A percentile compares a stretch with the other conserved stretches of the same genome.
These are phyloP conservation scores for Setophaga kirtlandii DNA, from an alignment of 2,113 vertebrate genomes.

Conservation along the genomic window DNA sequence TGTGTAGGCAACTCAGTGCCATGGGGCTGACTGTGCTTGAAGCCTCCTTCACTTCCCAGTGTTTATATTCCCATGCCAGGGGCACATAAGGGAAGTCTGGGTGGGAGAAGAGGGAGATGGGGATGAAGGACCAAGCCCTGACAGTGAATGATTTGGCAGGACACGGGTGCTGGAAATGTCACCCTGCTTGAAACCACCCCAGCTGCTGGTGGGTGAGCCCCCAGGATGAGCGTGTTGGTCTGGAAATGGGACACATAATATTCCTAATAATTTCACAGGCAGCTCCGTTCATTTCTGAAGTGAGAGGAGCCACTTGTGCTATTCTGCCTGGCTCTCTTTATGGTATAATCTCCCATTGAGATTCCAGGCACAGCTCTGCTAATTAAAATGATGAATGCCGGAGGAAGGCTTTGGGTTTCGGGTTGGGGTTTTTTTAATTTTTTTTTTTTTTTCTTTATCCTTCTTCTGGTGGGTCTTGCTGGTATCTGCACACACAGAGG, in stretches of 20 bases:
- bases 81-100: background rate
- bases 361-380: slow-evolving; percentile 68
- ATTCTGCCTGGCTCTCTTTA: background rate
- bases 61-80: rapidly evolving
- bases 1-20: background rate
- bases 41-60: background rate
- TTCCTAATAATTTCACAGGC: slow-evolving; percentile 59
- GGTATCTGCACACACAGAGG: slow-evolving; percentile 32
- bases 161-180: background rate
- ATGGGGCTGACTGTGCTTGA: background rate
- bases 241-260: slow-evolving; percentile 38
- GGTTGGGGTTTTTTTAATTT: background rate
- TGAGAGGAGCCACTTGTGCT: slow-evolving; percentile 57
- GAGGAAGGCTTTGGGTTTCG: slow-evolving; percentile 52
- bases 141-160: background rate
- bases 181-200: background rate
- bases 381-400: slow-evolving; percentile 71
- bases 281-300: slow-evolving; percentile 31
- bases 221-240: background rate
- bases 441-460: background rate
- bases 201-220: background rate
- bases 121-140: background rate
- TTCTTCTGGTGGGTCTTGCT: slow-evolving; percentile 12
- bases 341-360: slow-evolving; percentile 64
- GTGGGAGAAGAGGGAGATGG: background rate